These are phyloP conservation scores for Parnassius mnemosyne DNA, from an alignment of 2,888 invertebrate species.

Conservation along the genomic window DNA sequence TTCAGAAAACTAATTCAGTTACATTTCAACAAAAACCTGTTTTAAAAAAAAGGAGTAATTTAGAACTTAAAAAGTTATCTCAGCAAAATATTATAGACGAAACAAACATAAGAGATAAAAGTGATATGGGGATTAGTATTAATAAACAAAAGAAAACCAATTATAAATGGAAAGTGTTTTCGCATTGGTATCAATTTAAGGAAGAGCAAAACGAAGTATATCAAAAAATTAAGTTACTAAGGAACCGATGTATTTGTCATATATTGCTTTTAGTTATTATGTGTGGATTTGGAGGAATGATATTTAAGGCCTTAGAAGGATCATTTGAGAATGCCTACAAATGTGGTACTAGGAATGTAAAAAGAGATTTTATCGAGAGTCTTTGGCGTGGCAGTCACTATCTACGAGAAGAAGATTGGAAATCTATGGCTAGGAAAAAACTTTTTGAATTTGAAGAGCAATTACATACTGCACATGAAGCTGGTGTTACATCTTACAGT, in stretches of 20 bases:
- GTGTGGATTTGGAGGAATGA: conserved; percentile 89
- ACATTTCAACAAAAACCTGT: conserved; percentile 42
- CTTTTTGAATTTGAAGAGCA: conserved; percentile 93
- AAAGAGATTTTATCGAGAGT: conserved; percentile 90
- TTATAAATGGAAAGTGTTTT: conserved; percentile 59
- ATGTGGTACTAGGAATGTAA: conserved; percentile 92
- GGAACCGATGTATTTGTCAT: conserved; percentile 85
- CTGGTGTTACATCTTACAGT: conserved; percentile 90
- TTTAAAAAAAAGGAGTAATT: conserved; percentile 56
- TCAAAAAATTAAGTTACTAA: conserved; percentile 71
- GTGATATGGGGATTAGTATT: conserved; percentile 28
- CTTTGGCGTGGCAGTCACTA: conserved; percentile 91
- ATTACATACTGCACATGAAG: conserved; percentile 90
- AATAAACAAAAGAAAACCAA: conserved; percentile 28
- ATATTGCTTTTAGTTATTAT: conserved; percentile 85
- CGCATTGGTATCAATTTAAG: conserved; percentile 81
- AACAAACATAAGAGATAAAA: conserved; percentile 43
- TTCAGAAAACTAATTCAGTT: conserved; percentile 4
- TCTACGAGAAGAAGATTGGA: conserved; percentile 94
- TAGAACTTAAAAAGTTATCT: conserved; percentile 41
- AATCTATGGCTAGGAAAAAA: conserved; percentile 89
- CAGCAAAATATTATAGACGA: conserved; percentile 45
- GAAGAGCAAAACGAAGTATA: conserved; percentile 79
- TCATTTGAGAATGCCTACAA: conserved; percentile 92
- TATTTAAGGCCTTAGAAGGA: conserved; percentile 91